Conservation (phyloP, 2,888 invertebrate species). For the Microchrysa polita region DNA sequence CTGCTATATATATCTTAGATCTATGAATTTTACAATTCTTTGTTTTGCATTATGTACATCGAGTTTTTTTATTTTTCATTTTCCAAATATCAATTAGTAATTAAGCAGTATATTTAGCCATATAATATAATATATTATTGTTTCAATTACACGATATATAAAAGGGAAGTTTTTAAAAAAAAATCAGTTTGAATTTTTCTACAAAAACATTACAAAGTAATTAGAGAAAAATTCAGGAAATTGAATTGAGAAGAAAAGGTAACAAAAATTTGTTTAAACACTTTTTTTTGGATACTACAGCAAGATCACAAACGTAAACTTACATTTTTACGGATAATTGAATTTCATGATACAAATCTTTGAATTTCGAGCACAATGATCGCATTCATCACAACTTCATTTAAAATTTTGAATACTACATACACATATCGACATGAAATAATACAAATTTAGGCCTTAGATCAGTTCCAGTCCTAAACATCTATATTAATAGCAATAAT, state of each 20-base stretch:
- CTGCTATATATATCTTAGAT: constrained; percentile 8
- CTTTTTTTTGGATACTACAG: constrained; percentile 24
- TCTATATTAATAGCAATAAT: no score
- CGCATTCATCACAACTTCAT: background rate
- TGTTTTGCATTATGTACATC: background rate
- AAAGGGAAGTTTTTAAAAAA: no score
- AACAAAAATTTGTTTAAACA: constrained; percentile 15
- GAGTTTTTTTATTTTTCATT: background rate
- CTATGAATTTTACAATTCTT: background rate
- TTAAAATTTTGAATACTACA: background rate
- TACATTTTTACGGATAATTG: background rate
- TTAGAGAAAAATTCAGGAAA: background rate
- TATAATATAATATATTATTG: constrained; percentile 1
- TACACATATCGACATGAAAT: background rate
- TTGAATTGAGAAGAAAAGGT: constrained; percentile 15
- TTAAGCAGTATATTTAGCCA: background rate
- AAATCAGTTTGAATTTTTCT: no score
- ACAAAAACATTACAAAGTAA: background rate
- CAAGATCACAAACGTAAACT: constrained; percentile 38
- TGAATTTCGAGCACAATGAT: background rate
- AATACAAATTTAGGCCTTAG: background rate
- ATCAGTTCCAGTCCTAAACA: constrained; percentile 3
- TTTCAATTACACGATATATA: background rate
- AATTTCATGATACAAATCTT: background rate
- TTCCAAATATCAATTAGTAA: constrained; percentile 1